Base-by-base conservation (phyloP, 2,888 invertebrate species). In the Xylocampa areola region DNA sequence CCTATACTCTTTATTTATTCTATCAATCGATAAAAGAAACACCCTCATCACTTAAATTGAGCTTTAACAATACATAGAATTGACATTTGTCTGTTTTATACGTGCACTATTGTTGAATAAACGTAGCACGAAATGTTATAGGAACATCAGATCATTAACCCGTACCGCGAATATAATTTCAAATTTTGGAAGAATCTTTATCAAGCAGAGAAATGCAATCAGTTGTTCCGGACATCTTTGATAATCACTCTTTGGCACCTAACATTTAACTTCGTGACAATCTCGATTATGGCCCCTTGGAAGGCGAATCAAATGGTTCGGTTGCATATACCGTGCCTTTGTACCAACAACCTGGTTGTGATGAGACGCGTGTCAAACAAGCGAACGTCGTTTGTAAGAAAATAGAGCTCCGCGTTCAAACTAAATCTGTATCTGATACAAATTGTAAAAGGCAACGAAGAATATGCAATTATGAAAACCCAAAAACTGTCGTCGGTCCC, bases 181-280 rank as follows among this genome's bases (percentile, higher is more conserved):
- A 90, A 84, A 89, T 88, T 92, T 92, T 91, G 90, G 90, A 93
- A 92, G 90, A 88, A 87, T 88, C 84, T 85, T 84, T 84, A 76
- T 63, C 50, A 82, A 87, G 81, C 86, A 82, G 81, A 57, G 76
- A 87, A 87, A 91, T 89, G 89, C 90, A 84, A 87, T 85, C 84
- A 69, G 80, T 89, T 82, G 88, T 89, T 88, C 85, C 88, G 85
- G 87, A 90, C 86, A 88, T 91, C 94, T 93, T 94, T 93, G 93
- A 93, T 94, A 91, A 86, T 87, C 89, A 89, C 86, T 94, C 94
- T 94, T 94, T 94, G 94, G 94, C 94, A 94, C 93, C 91, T 90
- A 90, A 91, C 87, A 68, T 67, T 84, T 81, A 80, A 88, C 81
- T 82, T 88, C 85, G 79, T 80, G 84, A 79, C 83, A 82, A 84